These are phyloP conservation scores for Dusona sp. DNA, from an alignment of 2,888 invertebrate genomes.

Conservation along the genomic window DNA sequence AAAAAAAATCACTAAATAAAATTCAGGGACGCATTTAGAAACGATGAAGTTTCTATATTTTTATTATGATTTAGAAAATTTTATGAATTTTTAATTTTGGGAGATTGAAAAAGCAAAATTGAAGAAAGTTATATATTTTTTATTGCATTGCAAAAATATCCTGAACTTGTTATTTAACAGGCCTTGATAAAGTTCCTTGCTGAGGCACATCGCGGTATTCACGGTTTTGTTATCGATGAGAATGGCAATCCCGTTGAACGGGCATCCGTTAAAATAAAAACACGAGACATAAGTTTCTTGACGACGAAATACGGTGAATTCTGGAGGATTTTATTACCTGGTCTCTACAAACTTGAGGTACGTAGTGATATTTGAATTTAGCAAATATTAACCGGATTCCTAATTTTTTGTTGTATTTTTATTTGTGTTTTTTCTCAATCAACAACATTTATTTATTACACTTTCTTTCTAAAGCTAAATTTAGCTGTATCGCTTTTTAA, in stretches of 20 bases:
- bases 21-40: background rate
- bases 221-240: slow-evolving; percentile 93
- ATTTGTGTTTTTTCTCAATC: slow-evolving; percentile 7
- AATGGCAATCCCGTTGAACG: slow-evolving; percentile 92
- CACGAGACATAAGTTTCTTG: slow-evolving; percentile 93
- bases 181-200: slow-evolving; percentile 93
- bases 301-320: slow-evolving; percentile 97
- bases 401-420: background rate
- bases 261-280: slow-evolving; percentile 91
- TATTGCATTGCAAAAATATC: background rate
- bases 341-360: slow-evolving; percentile 94
- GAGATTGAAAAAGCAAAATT: background rate
- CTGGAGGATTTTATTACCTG: slow-evolving; percentile 96
- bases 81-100: background rate
- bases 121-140: background rate
- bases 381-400: background rate
- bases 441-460: background rate
- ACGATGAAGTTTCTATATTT: background rate
- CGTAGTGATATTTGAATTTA: slow-evolving; percentile 46
- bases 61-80: background rate
- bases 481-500: background rate
- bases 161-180: slow-evolving; percentile 83
- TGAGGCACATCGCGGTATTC: slow-evolving; percentile 95
- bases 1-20: background rate
- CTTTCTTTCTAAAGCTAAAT: background rate